Evolutionary conservation across 2,888 invertebrate genomes (phyloP), one percentile per base, ranked within the genome.

Genomic region (Apomyelois bistriatella): DNA sequence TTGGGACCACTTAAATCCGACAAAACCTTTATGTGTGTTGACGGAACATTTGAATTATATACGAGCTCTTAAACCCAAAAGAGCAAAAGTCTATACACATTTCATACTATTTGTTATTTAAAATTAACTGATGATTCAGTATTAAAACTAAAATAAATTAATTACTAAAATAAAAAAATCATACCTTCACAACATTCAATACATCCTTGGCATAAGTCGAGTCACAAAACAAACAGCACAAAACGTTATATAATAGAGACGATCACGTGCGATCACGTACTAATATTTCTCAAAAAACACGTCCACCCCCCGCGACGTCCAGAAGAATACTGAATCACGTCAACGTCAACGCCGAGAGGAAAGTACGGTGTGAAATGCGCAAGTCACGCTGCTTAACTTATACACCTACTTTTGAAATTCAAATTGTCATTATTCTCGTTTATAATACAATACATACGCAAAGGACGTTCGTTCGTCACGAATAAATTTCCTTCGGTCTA

Each of bases 361-460:
- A 74, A 76, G 75, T 75, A 74, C 72, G 68, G 83, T 80, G 78
- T 80, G 83, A 86, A 85, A 86, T 88, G 89, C 88, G 88, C 86
- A 88, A 87, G 85, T 88, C 89, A 87, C 82, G 74, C 76, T 69
- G 73, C 76, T 79, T 81, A 82, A 84, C 81, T 84, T 83, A 82
- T 79, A 76, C 74, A 74, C 76, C 78, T 78, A 81, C 80, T 84
- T 82, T 81, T 75, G 68, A 82, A 84, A 79, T 83, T 82, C 77
- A 79, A 82, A 82, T 79, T 76, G 79, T 77, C 79, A 80, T 80
- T 78, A 76, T 75, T 78, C 64, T 63, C 59, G 70, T 71, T 76
- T 79, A 77, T 78, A 79, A 78, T 77, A 76, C 70, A 72, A 72
- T 71, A 71, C 66, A 74, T 71, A 73, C 68, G 68, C 60, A 59